Evolutionary conservation across 64 coral and sea anemone species (phyloP), one percentile per base, ranked within the genome.

Genomic region (Stylophora pistillata): DNA sequence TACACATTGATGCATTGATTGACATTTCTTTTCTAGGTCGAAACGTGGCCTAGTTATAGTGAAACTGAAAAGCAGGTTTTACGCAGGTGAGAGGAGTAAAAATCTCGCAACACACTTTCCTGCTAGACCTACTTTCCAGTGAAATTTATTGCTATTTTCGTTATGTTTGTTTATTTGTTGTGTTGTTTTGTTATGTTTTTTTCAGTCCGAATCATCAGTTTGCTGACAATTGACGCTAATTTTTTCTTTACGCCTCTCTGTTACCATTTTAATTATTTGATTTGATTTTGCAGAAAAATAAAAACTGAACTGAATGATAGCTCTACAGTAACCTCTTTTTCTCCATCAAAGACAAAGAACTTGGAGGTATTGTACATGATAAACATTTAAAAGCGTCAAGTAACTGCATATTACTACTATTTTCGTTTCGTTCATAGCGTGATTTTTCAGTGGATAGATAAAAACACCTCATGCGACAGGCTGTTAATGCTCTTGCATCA

Each of bases 41-140:
- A 98, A 27, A 89, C 96, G 41, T 98, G 96, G 96, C 96, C 93
- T 77, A 85, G 66, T 47, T 98, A 98, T 63, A 98, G 79, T 91
- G 94, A 95, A 85, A 73, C 74, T 74, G 94, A 95, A 76, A 95
- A 89, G 62, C 90, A 89, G 71, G 29, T 71, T 63, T 79, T 95
- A 56, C 94, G 91, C 33, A 88, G 86, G 91, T 93, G 66, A 76
- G 60, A 37, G 25, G 27, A 17, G 9, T 66, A 66, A 66, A 63
- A 21, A 1, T 1, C 16, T 63, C 16, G 60, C 11, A 15, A 63
- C 60, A 20, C 1, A 18, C 61, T 10, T 25, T 12, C 9, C 0
- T 68, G 4, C 0, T n/a, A 60, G 58, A 47, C 58, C 58, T 1
- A 60, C 58, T 60, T 60, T 60, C 13, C 2, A 13, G 13, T 60